These are phyloP conservation scores for Meandrina meandrites DNA, from an alignment of 92 coral and sea anemone genomes.

Conservation along the genomic window DNA sequence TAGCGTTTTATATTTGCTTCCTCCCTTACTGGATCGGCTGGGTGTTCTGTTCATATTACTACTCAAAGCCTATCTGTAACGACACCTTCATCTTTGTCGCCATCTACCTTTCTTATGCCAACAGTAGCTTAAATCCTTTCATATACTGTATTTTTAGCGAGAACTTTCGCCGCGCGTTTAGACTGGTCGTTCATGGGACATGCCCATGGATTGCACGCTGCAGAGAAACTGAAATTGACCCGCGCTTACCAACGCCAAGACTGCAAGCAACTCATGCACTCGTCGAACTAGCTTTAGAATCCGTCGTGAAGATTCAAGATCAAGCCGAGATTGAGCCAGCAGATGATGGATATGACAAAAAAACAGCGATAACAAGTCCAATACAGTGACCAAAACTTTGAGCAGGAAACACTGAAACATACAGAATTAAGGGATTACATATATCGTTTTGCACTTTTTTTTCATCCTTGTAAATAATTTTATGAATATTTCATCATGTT, in stretches of 20 bases:
- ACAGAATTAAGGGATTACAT: neutral
- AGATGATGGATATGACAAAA: neutral
- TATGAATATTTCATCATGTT: no score
- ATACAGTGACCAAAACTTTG: neutral
- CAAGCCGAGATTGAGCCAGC: neutral
- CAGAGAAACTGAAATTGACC: neutral
- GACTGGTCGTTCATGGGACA: neutral
- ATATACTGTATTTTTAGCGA: slow-evolving; percentile 62
- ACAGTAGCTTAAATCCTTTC: slow-evolving; percentile 51
- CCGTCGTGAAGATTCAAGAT: neutral
- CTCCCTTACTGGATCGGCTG: slow-evolving; percentile 69
- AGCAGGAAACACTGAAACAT: neutral
- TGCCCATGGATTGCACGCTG: neutral
- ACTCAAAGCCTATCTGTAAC: slow-evolving; percentile 38
- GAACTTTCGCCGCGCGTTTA: slow-evolving; percentile 50
- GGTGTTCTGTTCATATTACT: slow-evolving; percentile 65
- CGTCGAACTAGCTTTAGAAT: neutral
- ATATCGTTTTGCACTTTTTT: no score
- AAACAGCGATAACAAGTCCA: neutral
- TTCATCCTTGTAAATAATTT: no score
- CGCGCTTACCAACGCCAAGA: neutral
- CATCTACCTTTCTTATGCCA: slow-evolving; percentile 52
- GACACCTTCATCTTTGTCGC: slow-evolving; percentile 45
- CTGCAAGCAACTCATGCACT: neutral
- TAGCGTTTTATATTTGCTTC: slow-evolving; percentile 56